Conservation (phyloP, 2,888 invertebrate genomes). For the Ectemnius cavifrons region DNA sequence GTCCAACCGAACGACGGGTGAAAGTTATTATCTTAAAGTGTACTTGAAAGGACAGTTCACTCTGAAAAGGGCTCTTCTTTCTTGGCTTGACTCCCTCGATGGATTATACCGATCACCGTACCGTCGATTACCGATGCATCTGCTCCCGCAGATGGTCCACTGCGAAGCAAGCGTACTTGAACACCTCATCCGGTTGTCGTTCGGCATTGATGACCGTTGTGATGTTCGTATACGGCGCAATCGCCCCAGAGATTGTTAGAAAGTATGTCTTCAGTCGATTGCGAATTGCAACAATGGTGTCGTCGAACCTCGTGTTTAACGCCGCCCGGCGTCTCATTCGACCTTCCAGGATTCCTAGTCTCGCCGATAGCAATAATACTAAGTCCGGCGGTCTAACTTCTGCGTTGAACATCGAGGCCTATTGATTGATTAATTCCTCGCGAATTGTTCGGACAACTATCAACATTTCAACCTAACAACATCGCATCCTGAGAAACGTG, state of each 20-base stretch:
- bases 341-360: slow-evolving; percentile 11
- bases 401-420: slow-evolving; percentile 35
- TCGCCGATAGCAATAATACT: slow-evolving; percentile 22
- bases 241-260: slow-evolving; percentile 5
- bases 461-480: neutral
- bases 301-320: slow-evolving; percentile 4
- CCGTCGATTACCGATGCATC: too few relatives aligned
- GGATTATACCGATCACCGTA: too few relatives aligned
- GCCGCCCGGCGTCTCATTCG: neutral
- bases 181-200: neutral
- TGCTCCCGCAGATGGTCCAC: too few relatives aligned
- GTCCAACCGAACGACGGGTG: too few relatives aligned
- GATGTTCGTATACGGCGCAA: slow-evolving; percentile 14
- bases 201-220: slow-evolving; percentile 23
- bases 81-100: too few relatives aligned
- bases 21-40: too few relatives aligned
- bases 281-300: neutral
- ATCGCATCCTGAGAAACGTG: too few relatives aligned
- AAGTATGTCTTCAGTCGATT: slow-evolving; percentile 31
- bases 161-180: neutral
- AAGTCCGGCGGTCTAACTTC: slow-evolving; percentile 29
- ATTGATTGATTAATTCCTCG: slow-evolving; percentile 14
- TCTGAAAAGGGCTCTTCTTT: too few relatives aligned
- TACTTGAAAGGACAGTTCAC: too few relatives aligned
- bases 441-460: neutral